Base-by-base conservation (phyloP, 1,140 invertebrate genomes). In the Pinna nobilis region DNA sequence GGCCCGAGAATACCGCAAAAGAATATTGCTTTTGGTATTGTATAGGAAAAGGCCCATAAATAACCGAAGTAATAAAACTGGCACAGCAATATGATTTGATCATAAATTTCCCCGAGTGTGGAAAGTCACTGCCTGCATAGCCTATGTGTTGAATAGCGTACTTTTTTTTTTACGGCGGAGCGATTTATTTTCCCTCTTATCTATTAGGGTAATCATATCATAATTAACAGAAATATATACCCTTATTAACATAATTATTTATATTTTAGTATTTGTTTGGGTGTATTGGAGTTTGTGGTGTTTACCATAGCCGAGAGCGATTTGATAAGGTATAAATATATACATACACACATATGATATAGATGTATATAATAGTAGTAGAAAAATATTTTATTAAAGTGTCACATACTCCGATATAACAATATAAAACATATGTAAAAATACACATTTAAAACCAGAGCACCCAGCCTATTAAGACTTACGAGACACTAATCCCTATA, bases 41-140 rank as follows among this genome's bases (percentile, higher is more conserved):
- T 33, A 30, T n/a, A n/a, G 37, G 55, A 59, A 59, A 33, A 59
- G 37, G 37, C 37, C 55, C 30, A 35, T 35, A 59, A 59, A 35
- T 35, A 59, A 30, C 55, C 11, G 30, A 33, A n/a, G 55, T 33
- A 59, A 59, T 59, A 59, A 59, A 59, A 59, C 33, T 59, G 55
- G 55, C 55, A 59, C 33, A 59, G 33, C 33, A 30, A 33, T 35
- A 59, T 33, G n/a, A 33, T 32, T 59, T 59, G 30, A 35, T 33
- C 28, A 32, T 35, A 59, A 35, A 59, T 59, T 33, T 33, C 55
- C 55, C 37, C 55, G 30, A 59, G 37, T 13, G 30, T n/a, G 55
- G 37, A 59, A 59, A 59, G 33, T 59, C 33, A 35, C 55, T 59
- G 30, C 37, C 37, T 59, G 18, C 55, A 59, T 59, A 33, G 37